Percentiles rank a stretch among this genome's conserved stretches.
Conservation (phyloP, 2,113 vertebrate genomes). For the Pygoscelis antarcticus region DNA sequence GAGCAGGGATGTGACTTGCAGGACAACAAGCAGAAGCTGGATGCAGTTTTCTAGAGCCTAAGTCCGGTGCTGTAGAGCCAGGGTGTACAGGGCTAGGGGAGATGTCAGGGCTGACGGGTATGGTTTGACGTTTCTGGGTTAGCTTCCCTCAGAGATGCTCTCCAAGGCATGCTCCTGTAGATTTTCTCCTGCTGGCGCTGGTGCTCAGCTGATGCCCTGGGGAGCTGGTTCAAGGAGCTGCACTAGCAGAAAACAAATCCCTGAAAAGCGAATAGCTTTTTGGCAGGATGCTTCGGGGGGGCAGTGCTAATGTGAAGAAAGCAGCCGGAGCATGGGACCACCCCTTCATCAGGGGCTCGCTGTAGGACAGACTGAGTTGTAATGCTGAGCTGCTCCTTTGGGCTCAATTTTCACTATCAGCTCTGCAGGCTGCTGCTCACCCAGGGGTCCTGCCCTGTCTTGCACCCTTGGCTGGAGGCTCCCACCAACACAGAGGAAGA, state of each 20-base stretch:
- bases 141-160: neutral
- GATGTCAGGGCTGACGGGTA: neutral
- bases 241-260: neutral
- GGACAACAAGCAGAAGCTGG: neutral
- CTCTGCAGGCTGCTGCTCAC: neutral
- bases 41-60: neutral
- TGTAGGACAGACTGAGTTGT: neutral
- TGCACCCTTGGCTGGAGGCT: neutral
- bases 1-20: neutral
- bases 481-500: neutral
- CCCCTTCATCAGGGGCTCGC: neutral
- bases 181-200: neutral
- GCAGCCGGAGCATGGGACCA: fast-evolving
- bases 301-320: neutral
- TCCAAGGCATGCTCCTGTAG: neutral
- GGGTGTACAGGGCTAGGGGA: fast-evolving
- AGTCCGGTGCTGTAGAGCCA: neutral
- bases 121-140: neutral
- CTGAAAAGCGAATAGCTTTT: neutral
- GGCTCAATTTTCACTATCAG: neutral
- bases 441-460: neutral
- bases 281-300: neutral
- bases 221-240: neutral
- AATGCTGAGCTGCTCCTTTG: neutral
- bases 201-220: neutral